phyloP scores from a whole-genome alignment of 2,888 invertebrate species.

The Drosophila acutilabella region DNA sequence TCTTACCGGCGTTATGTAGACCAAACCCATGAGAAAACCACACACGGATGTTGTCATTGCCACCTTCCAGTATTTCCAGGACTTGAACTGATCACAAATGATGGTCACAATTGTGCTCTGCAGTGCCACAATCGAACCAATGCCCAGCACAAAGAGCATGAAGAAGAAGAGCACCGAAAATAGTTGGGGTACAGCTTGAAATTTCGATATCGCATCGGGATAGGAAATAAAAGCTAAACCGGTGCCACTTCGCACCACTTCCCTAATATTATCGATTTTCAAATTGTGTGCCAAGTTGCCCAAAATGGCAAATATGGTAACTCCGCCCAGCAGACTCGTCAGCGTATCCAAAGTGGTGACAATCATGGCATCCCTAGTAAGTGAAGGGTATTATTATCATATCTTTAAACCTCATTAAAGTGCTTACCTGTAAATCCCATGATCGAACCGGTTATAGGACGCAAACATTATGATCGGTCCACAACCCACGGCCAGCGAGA shows the following conservation, averaged over 20 bases:
- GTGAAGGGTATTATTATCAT: neutral
- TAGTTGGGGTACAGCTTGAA: conserved; percentile 89
- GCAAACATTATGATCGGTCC: conserved; percentile 92
- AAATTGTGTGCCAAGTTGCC: conserved; percentile 91
- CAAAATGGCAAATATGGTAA: conserved; percentile 92
- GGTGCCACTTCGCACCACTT: conserved; percentile 90
- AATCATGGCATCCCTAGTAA: conserved; percentile 91
- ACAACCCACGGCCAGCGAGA: conserved; percentile 90
- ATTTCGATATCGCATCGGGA: conserved; percentile 92
- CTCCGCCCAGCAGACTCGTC: conserved; percentile 92
- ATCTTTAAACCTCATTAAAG: neutral
- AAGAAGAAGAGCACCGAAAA: conserved; percentile 92
- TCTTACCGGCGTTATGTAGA: conserved; percentile 91
- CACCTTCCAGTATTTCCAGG: conserved; percentile 87
- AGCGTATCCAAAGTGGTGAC: conserved; percentile 92
- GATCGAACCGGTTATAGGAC: conserved; percentile 90
- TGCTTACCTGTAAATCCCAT: conserved; percentile 89
- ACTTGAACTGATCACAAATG: conserved; percentile 89
- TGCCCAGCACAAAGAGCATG: conserved; percentile 92
- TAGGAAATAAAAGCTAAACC: conserved; percentile 93
- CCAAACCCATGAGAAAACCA: conserved; percentile 88
- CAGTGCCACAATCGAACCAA: conserved; percentile 91
- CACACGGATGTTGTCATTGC: conserved; percentile 86
- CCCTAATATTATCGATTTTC: conserved; percentile 86
- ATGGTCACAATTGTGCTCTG: conserved; percentile 89